Evolutionary conservation across 1,140 invertebrate species (phyloP).

Genomic region (Bombus cullumanus): DNA sequence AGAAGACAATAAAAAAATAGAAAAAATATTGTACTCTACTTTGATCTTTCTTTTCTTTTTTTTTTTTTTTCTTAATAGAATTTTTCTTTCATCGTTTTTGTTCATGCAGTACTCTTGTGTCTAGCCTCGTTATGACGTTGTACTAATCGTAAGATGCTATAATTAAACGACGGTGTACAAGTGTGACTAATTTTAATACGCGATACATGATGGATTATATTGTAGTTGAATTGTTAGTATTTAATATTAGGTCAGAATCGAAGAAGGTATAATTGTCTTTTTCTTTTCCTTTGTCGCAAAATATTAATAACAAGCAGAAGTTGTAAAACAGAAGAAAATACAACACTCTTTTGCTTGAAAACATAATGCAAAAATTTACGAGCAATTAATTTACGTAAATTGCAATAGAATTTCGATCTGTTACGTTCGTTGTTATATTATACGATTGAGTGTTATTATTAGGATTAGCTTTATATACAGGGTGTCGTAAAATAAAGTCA

Average conservation of each 20-base stretch:
- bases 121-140: neutral
- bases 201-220: constrained; percentile 39
- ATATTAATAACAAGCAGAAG: constrained; percentile 35
- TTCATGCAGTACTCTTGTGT: constrained; percentile 2
- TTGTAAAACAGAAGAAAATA: constrained; percentile 28
- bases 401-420: neutral
- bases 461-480: neutral
- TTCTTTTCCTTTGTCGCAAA: constrained; percentile 5
- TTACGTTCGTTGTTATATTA: neutral
- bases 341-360: neutral
- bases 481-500: neutral
- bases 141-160: neutral
- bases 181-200: constrained; percentile 20
- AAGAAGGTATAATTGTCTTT: constrained; percentile 21
- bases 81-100: neutral
- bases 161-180: neutral
- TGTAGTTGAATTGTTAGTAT: constrained; percentile 4
- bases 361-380: constrained; percentile 14
- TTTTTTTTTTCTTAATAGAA: neutral
- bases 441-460: neutral
- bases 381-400: constrained; percentile 1
- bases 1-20: neutral
- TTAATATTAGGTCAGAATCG: constrained; percentile 26
- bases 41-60: neutral
- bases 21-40: neutral